phyloP scores from a whole-genome alignment of 2,888 invertebrate species.

The Drosophila antonietae region DNA sequence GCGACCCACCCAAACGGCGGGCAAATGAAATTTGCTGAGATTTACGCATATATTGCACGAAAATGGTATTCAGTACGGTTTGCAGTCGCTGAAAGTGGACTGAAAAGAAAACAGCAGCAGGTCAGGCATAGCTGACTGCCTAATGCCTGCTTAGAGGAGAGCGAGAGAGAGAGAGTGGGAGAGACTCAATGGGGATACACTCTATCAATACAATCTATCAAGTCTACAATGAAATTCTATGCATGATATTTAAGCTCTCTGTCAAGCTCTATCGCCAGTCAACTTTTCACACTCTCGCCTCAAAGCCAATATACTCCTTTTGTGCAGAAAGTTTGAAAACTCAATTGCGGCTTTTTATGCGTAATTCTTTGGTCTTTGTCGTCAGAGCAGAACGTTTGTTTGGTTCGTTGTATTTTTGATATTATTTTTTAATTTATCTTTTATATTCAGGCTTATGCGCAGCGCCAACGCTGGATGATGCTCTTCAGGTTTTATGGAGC shows the following conservation, averaged over 20 bases:
- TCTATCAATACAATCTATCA: neutral
- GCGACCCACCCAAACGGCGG: slow-evolving; percentile 31
- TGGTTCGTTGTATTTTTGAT: slow-evolving; percentile 51
- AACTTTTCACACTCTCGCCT: neutral
- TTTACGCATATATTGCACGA: slow-evolving; percentile 69
- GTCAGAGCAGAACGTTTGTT: slow-evolving; percentile 20
- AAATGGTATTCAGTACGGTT: slow-evolving; percentile 15
- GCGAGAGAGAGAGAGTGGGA: neutral
- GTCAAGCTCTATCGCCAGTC: neutral
- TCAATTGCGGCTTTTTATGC: slow-evolving; percentile 78
- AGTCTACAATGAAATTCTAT: neutral
- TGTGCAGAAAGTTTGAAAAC: slow-evolving; percentile 34
- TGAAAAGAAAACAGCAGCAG: neutral
- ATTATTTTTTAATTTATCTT: slow-evolving; percentile 79
- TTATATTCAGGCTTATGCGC: slow-evolving; percentile 65
- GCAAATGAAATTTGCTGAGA: slow-evolving; percentile 64
- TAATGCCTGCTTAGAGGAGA: neutral
- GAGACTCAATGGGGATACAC: neutral
- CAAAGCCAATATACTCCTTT: slow-evolving; percentile 1
- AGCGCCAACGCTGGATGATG: slow-evolving; percentile 25
- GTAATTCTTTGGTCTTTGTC: slow-evolving; percentile 67
- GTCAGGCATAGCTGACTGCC: slow-evolving; percentile 13
- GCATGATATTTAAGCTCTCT: neutral
- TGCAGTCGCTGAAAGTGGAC: slow-evolving; percentile 1
- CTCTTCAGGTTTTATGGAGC: slow-evolving; percentile 61